These are phyloP conservation scores for Meloidogyne floridensis DNA, from an alignment of 1,140 invertebrate species.

Conservation along the genomic window DNA sequence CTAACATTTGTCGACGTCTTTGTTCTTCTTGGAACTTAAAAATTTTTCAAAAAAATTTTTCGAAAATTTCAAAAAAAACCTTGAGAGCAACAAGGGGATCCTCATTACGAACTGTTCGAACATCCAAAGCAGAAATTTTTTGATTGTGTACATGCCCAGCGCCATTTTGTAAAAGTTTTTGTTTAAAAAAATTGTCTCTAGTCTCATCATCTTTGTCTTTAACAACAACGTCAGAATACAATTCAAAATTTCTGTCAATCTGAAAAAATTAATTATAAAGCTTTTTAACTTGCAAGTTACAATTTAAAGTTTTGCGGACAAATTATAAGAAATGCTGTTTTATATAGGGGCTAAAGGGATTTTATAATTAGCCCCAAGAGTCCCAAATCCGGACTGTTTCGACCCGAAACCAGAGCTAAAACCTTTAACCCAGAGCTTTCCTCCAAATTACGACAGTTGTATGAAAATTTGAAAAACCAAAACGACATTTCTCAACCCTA, in stretches of 20 bases:
- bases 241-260: constrained; percentile 56
- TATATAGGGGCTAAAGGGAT: too few species aligned
- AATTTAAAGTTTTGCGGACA: too few species aligned
- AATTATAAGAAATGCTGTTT: too few species aligned
- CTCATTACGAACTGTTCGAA: constrained; percentile 46
- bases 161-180: constrained; percentile 11
- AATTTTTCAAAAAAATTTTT: not conserved
- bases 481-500: too few species aligned
- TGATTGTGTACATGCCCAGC: constrained; percentile 12
- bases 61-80: constrained; percentile 18
- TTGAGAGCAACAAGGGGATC: constrained; percentile 52
- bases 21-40: constrained; percentile 50
- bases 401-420: too few species aligned
- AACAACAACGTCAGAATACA: constrained; percentile 50
- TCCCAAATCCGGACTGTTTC: too few species aligned
- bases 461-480: too few species aligned
- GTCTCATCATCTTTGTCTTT: constrained; percentile 46
- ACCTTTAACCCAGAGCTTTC: too few species aligned
- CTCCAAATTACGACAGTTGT: too few species aligned
- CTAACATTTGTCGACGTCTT: constrained; percentile 36
- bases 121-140: constrained; percentile 41
- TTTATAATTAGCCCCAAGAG: too few species aligned
- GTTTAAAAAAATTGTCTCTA: constrained; percentile 32
- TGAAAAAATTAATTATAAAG: constrained; percentile 15
- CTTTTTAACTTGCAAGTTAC: too few species aligned